Conservation (phyloP, 1,140 invertebrate genomes). For the Carposina sasakii region DNA sequence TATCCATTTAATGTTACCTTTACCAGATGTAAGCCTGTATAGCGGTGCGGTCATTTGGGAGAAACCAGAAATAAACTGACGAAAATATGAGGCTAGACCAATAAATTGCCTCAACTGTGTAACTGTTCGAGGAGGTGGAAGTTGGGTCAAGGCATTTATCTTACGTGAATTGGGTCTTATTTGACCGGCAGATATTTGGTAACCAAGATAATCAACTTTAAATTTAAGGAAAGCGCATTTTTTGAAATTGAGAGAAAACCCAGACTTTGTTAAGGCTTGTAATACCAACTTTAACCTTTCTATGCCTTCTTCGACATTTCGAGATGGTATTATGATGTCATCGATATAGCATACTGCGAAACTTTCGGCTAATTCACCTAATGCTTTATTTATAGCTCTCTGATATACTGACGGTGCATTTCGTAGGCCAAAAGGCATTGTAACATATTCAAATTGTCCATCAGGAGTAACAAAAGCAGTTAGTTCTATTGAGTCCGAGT, state of each 20-base stretch:
- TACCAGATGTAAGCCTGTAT: slow-evolving; percentile 3
- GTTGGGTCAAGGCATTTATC: too few species aligned
- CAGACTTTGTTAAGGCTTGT: slow-evolving; percentile 2
- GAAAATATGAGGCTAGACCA: slow-evolving; percentile 4
- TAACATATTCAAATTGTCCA: too few species aligned
- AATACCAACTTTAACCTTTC: slow-evolving; percentile 3
- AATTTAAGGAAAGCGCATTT: slow-evolving; percentile 21
- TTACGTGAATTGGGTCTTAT: too few species aligned
- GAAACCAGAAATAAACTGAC: slow-evolving; percentile 1
- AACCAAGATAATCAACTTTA: slow-evolving; percentile 23
- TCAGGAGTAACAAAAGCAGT: too few species aligned
- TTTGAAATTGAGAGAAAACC: slow-evolving; percentile 21
- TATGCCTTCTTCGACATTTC: neutral
- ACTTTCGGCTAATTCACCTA: neutral
- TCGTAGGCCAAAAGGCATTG: too few species aligned
- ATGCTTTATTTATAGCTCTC: slow-evolving; percentile 16
- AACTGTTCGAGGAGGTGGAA: too few species aligned
- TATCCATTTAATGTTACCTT: slow-evolving; percentile 6
- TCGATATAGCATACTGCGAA: slow-evolving; percentile 5
- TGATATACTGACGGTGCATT: slow-evolving; percentile 32
- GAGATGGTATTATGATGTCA: neutral
- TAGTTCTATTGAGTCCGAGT: neutral
- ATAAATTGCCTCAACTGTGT: too few species aligned
- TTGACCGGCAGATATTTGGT: slow-evolving; percentile 10
- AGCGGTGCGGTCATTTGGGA: neutral